Conservation (phyloP, 2,797 vertebrate genomes). For the Chloroceryle amazona region DNA sequence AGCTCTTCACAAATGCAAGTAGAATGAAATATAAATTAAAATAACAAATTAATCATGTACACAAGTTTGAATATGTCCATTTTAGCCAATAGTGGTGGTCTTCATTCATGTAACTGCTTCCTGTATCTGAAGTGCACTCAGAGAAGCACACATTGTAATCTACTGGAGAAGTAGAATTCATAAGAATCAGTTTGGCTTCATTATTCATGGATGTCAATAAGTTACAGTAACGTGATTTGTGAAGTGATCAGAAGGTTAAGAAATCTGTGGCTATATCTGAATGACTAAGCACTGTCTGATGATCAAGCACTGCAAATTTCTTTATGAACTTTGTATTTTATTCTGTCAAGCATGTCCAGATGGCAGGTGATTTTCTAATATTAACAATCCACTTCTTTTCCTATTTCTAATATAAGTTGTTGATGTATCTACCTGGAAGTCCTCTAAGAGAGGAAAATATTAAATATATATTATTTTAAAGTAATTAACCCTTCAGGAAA, state of each 20-base stretch:
- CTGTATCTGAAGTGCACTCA: not conserved
- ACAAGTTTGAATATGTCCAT: not conserved
- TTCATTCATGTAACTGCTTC: not conserved
- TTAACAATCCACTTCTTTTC: not conserved
- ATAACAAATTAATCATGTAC: not conserved
- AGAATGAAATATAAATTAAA: not conserved
- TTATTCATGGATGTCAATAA: not conserved
- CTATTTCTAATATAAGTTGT: not conserved
- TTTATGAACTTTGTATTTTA: not conserved
- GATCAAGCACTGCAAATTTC: not conserved
- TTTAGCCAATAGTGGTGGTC: not conserved
- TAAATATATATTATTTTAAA: not conserved
- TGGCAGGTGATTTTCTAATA: not conserved
- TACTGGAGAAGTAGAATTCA: not conserved
- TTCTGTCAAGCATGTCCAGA: not conserved
- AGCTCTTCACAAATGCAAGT: not conserved
- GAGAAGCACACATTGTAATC: not conserved
- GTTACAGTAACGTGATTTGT: not conserved
- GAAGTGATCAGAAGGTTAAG: not conserved
- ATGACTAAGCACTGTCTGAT: not conserved
- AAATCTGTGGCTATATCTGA: not conserved
- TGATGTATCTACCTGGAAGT: not conserved
- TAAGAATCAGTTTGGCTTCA: not conserved
- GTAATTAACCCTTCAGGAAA: rapidly evolving
- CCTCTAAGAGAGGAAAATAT: not conserved